Conservation (phyloP, 2,797 vertebrate genomes). For the Falco berigora region DNA sequence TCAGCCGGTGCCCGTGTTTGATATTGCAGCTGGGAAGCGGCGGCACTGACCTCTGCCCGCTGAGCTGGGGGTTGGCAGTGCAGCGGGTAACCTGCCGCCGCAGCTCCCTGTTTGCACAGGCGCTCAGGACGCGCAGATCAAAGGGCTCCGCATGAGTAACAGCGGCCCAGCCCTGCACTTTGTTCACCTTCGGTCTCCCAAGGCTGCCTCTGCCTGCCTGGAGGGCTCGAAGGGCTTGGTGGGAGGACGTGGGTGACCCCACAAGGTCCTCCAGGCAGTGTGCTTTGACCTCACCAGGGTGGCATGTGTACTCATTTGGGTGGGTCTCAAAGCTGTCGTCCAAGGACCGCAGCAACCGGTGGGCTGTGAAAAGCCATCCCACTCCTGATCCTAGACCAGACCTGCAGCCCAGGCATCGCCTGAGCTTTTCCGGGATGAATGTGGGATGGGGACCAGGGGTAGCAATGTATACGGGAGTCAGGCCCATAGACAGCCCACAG, state of each 20-base stretch:
- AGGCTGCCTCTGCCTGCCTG: conserved; percentile 48
- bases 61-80: background rate
- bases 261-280: background rate
- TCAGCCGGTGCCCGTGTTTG: background rate
- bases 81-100: background rate
- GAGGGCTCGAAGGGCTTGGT: background rate
- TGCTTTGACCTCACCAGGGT: background rate
- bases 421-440: background rate
- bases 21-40: background rate
- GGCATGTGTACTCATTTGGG: background rate
- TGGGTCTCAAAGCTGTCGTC: background rate
- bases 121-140: conserved; percentile 47
- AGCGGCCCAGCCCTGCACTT: conserved; percentile 4
- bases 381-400: background rate
- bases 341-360: background rate
- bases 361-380: background rate
- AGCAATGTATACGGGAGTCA: background rate
- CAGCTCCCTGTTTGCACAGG: conserved; percentile 60
- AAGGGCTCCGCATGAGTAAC: conserved; percentile 49
- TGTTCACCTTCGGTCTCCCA: background rate
- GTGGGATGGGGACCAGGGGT: background rate
- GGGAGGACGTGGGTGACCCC: background rate
- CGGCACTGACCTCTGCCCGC: conserved; percentile 18
- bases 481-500: background rate
- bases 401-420: background rate